Percentiles rank a stretch among this genome's conserved stretches.
phyloP scores from a whole-genome alignment of 2,113 vertebrate species.

The Dasyornis broadbenti region DNA sequence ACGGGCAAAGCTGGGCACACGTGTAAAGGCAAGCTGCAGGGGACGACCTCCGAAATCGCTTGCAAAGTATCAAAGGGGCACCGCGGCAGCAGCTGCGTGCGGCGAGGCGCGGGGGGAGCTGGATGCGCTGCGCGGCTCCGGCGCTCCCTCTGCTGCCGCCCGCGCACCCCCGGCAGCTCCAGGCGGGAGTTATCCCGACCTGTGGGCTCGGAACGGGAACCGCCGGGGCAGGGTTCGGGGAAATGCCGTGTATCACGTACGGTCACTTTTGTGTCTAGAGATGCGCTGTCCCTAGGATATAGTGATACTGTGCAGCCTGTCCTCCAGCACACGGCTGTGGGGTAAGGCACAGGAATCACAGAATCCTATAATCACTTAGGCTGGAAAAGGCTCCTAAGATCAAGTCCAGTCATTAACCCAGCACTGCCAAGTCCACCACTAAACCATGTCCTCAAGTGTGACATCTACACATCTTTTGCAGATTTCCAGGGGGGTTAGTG shows the following conservation, averaged over 20 bases:
- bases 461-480: rapidly evolving
- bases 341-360: rapidly evolving
- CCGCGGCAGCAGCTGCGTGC: rapidly evolving
- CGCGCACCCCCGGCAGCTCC: rapidly evolving
- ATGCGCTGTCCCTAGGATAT: rapidly evolving
- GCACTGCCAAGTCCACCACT: background rate
- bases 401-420: background rate
- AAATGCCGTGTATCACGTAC: rapidly evolving
- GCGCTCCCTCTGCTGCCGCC: background rate
- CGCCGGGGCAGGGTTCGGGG: rapidly evolving
- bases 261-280: too few species aligned
- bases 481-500: background rate
- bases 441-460: background rate
- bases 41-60: rapidly evolving
- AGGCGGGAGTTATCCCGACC: rapidly evolving
- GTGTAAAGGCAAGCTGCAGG: background rate
- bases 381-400: too few species aligned
- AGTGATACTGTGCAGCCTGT: rapidly evolving
- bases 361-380: too few species aligned
- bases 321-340: too few species aligned
- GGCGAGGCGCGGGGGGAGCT: rapidly evolving
- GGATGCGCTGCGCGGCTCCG: background rate
- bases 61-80: rapidly evolving
- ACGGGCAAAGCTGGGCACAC: background rate
- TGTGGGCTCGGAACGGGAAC: rapidly evolving